Base-by-base conservation (phyloP, 2,888 invertebrate species). In the Ormyrus thymus region DNA sequence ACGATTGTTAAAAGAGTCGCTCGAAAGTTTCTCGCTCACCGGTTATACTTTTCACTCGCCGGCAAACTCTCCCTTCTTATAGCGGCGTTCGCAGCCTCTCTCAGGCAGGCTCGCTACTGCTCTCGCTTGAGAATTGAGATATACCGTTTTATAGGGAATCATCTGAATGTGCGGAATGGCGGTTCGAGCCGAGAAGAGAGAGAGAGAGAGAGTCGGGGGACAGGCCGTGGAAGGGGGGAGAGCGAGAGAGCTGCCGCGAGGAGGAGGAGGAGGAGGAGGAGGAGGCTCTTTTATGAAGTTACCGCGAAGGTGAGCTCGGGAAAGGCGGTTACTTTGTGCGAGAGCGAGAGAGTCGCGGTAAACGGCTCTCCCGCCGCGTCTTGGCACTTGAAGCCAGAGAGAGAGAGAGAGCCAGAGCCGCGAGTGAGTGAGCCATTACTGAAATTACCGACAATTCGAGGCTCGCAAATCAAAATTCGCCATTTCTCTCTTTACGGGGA, bases 391-490 rank as follows among this genome's bases (percentile, higher is more conserved):
- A 29, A 29, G 29, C 29, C 29, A 46, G 48, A 73, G 74, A n/a
- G 66, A 68, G 59, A 56, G 53, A 59, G 75, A n/a, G 75, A 55
- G 53, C 45, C 43, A 65, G 59, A 58, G 13, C 83, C 59, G 85
- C 84, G 85, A 81, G 83, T 80, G 84, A 87, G 88, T 87, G 84
- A 88, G 87, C 88, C 87, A 89, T 89, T 89, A 89, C 87, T 86
- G 84, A 88, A 89, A 89, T 89, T 89, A 89, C 89, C 84, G 85
- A 85, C 88, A 86, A 88, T 89, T 87, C 86, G 84, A 85, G 84
- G 87, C 87, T 87, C 87, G 85, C 88, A 89, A 89, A 89, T 89
- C 89, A 88, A 88, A 87, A 88, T 89, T 86, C 85, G 85, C 87
- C 84, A 83, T 86, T 86, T 84, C 85, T 83, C 83, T 78, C 75